Evolutionary conservation across 2,113 vertebrate species (phyloP), one percentile per base, ranked within the genome.

Genomic region (Athene cunicularia): DNA sequence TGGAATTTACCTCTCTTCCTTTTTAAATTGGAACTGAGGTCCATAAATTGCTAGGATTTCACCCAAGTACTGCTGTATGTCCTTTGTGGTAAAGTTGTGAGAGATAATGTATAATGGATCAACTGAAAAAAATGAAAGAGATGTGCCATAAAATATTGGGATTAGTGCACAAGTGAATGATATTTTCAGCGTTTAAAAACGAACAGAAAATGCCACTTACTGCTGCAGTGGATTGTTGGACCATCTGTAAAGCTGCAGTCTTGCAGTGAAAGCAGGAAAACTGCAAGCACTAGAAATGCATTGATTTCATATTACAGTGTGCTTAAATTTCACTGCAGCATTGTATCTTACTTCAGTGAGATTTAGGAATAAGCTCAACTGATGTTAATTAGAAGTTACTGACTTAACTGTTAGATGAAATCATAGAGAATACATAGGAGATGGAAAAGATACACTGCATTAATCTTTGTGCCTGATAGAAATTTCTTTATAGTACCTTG

Each of bases 141-240:
- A 45, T 32, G 22, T 32, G 62, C 39, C 15, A 15, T 88, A 55
- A 80, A 86, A 66, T 71, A 59, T 2, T 77, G 14, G 8, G 17
- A 55, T 89, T 74, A 73, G 12, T 68, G 16, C 30, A 68, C 23
- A 58, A 27, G 11, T 0, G 0, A 85, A 50, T 71, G 0, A 32
- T 55, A 55, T 59, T 94, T 84, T 84, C 76, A 55, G 18, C 74
- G 49, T 53, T 89, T 49, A 37, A 91, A 90, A 92, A 72, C 33
- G 85, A 79, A 27, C 18, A 81, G 41, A 84, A 94, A 68, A 64
- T 55, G 6, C 6, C 5, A 88, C 21, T 62, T 81, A 52, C 45
- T 81, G 33, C 33, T 89, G 27, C 33, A 49, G 37, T 1, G 23
- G 6, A n/a, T 91, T 86, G 37, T 66, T 76, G 35, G 59, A 52